A percentile compares a stretch with the other conserved stretches of the same genome.
These are phyloP conservation scores for Tortricodes alternella DNA, from an alignment of 2,888 invertebrate genomes.

Conservation along the genomic window DNA sequence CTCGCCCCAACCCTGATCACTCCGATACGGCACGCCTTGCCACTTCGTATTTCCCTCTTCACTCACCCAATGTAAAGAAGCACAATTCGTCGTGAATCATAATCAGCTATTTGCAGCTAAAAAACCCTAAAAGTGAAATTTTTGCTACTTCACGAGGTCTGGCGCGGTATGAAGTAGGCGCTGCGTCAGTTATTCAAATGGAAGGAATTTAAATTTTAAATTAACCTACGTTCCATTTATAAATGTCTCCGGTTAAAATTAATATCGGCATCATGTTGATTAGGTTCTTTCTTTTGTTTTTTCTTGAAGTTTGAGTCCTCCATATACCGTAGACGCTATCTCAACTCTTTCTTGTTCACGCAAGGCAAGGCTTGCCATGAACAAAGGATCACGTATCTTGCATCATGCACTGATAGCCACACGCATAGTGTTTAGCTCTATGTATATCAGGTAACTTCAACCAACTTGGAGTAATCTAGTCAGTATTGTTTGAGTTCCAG, in stretches of 20 bases:
- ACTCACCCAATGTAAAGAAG: constrained; percentile 27
- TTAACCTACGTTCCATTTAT: constrained; percentile 20
- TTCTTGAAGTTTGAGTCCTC: too few relatives aligned
- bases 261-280: constrained; percentile 12
- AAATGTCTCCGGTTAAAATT: constrained; percentile 9
- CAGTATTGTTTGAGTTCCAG: neutral
- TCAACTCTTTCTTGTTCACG: constrained; percentile 12
- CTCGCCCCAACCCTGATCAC: constrained; percentile 37
- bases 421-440: neutral
- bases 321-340: neutral
- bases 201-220: constrained; percentile 20
- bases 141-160: constrained; percentile 17
- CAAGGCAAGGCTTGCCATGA: constrained; percentile 5
- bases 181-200: constrained; percentile 21
- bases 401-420: constrained; percentile 2
- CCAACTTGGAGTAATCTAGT: neutral
- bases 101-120: constrained; percentile 25
- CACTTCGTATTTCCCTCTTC: constrained; percentile 32
- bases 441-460: constrained; percentile 2
- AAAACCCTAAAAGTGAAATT: constrained; percentile 24
- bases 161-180: constrained; percentile 3
- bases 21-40: constrained; percentile 44
- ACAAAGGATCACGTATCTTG: constrained; percentile 4
- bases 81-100: constrained; percentile 30
- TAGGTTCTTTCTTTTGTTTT: too few relatives aligned